Evolutionary conservation across 2,113 vertebrate species (phyloP).

Genomic region (Neodon shergylaensis): DNA sequence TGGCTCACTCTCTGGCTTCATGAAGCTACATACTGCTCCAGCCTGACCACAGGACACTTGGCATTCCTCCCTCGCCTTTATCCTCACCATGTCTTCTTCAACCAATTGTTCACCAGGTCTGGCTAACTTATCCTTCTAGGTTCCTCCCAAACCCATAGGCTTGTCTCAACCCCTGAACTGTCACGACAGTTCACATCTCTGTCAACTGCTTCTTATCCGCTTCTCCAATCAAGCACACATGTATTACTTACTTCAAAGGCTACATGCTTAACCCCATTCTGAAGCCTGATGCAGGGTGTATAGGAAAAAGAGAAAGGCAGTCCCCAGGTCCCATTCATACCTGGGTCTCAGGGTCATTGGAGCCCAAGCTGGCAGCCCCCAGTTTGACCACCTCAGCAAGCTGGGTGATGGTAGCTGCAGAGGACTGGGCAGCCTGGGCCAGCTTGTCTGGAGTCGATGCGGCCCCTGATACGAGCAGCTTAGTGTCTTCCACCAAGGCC

Average conservation of each 20-base stretch:
- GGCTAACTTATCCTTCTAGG: background rate
- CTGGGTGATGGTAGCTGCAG: slow-evolving; percentile 97
- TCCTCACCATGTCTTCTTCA: background rate
- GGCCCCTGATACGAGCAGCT: slow-evolving; percentile 96
- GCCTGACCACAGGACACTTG: background rate
- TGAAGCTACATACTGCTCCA: background rate
- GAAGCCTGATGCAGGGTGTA: background rate
- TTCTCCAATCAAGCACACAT: accelerated
- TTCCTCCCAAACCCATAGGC: background rate
- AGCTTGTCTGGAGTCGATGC: slow-evolving; percentile 97
- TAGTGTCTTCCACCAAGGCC: slow-evolving; percentile 98
- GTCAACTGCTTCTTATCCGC: background rate
- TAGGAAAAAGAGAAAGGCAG: accelerated
- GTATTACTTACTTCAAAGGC: background rate
- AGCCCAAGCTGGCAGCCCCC: slow-evolving; percentile 96
- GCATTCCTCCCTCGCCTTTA: background rate
- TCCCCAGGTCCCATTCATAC: slow-evolving; percentile 76
- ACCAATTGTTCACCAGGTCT: background rate
- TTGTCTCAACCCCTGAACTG: accelerated
- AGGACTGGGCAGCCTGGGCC: slow-evolving; percentile 97
- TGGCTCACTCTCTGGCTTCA: accelerated
- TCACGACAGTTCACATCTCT: accelerated
- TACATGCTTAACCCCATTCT: background rate
- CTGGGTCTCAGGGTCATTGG: slow-evolving; percentile 97
- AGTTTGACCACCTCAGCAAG: slow-evolving; percentile 98